These are phyloP conservation scores for Mobula hypostoma DNA, from an alignment of 2,113 vertebrate genomes.

Conservation along the genomic window DNA sequence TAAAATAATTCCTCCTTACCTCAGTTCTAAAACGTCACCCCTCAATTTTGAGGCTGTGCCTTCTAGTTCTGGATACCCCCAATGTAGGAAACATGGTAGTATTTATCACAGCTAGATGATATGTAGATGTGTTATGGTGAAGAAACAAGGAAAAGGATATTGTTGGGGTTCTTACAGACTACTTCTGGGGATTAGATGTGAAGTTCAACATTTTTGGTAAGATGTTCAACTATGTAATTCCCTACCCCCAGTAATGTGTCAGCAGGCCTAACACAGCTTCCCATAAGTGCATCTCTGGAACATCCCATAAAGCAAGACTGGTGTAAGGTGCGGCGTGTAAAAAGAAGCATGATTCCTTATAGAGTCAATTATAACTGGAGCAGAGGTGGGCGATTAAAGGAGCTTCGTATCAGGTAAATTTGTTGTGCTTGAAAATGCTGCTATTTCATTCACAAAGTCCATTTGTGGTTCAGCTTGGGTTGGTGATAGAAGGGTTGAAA, in stretches of 20 bases:
- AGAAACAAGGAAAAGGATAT: neutral
- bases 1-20: no score
- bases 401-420: conserved; percentile 63
- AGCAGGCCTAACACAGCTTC: neutral
- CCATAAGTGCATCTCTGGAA: neutral
- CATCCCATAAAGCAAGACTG: neutral
- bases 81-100: neutral
- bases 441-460: neutral
- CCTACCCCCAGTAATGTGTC: neutral
- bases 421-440: neutral
- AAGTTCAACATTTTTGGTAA: neutral
- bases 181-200: neutral
- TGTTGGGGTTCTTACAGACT: neutral
- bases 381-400: conserved; percentile 62
- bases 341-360: conserved; percentile 40
- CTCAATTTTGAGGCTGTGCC: no score
- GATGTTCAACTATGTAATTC: neutral
- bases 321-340: neutral
- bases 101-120: neutral
- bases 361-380: conserved; percentile 52
- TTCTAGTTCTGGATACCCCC: no score
- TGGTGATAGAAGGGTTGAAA: no score
- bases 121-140: neutral
- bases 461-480: no score
- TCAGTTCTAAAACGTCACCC: no score